Evolutionary conservation across 2,888 invertebrate genomes (phyloP), one percentile per base, ranked within the genome.

Genomic region (Drosophila melanosoma): DNA sequence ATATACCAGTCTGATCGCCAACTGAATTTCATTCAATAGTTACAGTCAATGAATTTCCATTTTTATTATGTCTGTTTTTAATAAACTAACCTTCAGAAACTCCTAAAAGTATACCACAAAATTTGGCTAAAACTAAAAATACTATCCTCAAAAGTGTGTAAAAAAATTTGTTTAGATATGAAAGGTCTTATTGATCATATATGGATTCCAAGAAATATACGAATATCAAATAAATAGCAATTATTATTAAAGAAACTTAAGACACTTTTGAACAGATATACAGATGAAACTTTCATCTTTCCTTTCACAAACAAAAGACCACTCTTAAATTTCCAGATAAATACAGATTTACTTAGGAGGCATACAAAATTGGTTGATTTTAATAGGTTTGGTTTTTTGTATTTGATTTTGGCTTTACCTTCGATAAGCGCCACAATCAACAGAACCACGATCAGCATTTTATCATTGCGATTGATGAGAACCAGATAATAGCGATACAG

Each of bases 391-490:
- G 35, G 15, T 23, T 35, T 53, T n/a, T 20, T 8, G 15, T 4
- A 20, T 35, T n/a, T 33, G 15, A 12, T 38, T 42, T 45, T 12
- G n/a, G n/a, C 6, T 48, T 82, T 92, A 92, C 92, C 92, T 92
- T 89, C 83, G 49, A 91, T 76, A 36, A 89, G 83, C 70, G 88
- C 80, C 64, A 91, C 81, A 54, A 91, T 76, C 78, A 91, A 68
- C 42, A 92, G 76, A 48, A 92, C 48, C 36, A 85, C 82, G 80
- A 92, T 91, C 83, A 91, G 79, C 91, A 92, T 92, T 86, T 89
- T 92, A 33, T 89, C 92, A 88, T 91, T 88, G 65, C 89, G 85
- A 70, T 81, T 82, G 70, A 81, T 76, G 51, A 81, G 69, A 53
- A 82, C 77, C 80, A 82, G 74, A 62, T 67, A 65, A 71, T 72